Conservation (phyloP, 2,113 vertebrate species). For the Acanthochromis polyacanthus region DNA sequence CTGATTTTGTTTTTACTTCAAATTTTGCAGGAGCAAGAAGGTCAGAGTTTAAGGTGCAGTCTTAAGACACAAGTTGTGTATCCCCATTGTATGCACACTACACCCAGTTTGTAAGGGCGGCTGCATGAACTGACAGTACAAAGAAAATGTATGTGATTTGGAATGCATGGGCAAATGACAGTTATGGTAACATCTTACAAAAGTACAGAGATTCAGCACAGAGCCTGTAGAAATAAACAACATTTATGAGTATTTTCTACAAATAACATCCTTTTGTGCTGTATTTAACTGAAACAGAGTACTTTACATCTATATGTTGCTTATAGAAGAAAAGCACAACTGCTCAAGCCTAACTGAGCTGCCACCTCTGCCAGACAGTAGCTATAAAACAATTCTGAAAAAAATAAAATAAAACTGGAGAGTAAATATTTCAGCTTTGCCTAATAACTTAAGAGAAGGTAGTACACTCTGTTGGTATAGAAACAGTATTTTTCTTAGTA, state of each 20-base stretch:
- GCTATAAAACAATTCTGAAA: neutral
- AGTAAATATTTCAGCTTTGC: neutral
- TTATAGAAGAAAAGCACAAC: neutral
- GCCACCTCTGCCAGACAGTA: neutral
- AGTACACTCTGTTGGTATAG: too few species aligned
- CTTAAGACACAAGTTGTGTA: too few species aligned
- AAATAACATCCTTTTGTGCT: neutral
- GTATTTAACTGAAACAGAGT: slow-evolving; percentile 8
- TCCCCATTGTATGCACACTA: too few species aligned
- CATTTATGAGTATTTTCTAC: slow-evolving; percentile 23
- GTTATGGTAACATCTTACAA: neutral
- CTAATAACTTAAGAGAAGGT: too few species aligned
- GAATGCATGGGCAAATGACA: too few species aligned
- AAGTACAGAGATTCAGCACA: neutral
- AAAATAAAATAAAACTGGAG: neutral
- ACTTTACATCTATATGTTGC: neutral
- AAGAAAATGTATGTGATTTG: too few species aligned
- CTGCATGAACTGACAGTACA: neutral
- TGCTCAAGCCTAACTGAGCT: neutral
- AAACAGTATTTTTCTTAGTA: too few species aligned
- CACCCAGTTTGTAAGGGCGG: too few species aligned
- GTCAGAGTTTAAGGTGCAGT: too few species aligned
- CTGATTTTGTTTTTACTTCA: too few species aligned
- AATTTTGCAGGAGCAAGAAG: too few species aligned
- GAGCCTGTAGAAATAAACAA: slow-evolving; percentile 4